Evolutionary conservation across 2,113 vertebrate species (phyloP).

Genomic region (Heterochromis multidens): DNA sequence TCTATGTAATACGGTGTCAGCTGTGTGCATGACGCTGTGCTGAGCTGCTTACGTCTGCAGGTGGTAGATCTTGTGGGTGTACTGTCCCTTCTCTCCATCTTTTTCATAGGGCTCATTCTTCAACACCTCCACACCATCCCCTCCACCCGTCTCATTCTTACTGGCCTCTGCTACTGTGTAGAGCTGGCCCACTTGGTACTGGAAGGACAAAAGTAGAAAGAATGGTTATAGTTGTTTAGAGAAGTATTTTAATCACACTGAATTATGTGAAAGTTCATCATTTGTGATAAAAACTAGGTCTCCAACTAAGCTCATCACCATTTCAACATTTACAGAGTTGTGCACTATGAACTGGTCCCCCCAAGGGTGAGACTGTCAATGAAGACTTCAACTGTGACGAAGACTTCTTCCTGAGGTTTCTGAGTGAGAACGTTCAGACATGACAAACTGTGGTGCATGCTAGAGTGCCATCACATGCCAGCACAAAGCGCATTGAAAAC

Average conservation of each 20-base stretch:
- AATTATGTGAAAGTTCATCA: background rate
- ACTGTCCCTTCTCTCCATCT: constrained; percentile 93
- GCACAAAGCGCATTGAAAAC: too few relatives aligned
- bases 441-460: background rate
- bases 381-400: too few relatives aligned
- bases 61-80: constrained; percentile 96
- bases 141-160: constrained; percentile 96
- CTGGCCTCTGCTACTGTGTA: constrained; percentile 95
- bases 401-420: background rate
- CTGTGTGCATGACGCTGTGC: background rate
- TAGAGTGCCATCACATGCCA: background rate
- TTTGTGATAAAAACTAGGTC: background rate
- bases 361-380: too few relatives aligned
- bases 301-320: background rate
- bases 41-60: constrained; percentile 64
- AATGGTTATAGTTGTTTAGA: background rate
- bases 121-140: constrained; percentile 95
- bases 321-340: background rate
- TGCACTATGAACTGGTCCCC: too few relatives aligned
- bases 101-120: constrained; percentile 90
- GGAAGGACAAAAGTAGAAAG: background rate
- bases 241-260: background rate
- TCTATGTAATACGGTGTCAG: background rate
- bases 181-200: constrained; percentile 97
- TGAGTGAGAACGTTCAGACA: background rate